These are phyloP conservation scores for Hyaena hyaena DNA, from an alignment of 2,113 vertebrate species.

Conservation along the genomic window DNA sequence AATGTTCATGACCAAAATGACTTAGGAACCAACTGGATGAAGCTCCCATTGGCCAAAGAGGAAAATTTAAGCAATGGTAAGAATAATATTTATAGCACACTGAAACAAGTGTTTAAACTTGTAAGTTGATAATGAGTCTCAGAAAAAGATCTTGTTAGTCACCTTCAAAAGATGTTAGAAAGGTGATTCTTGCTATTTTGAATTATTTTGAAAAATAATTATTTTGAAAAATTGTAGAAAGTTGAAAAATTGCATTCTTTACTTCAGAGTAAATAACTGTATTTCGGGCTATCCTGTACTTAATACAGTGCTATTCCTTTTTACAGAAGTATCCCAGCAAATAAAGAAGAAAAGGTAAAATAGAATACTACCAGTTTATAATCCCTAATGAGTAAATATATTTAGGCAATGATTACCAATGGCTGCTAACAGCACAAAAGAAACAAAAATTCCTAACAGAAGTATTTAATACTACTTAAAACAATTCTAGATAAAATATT, in stretches of 20 bases:
- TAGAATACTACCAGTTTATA: not conserved
- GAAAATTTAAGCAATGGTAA: not conserved
- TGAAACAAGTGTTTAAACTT: not conserved
- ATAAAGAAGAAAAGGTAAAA: not conserved
- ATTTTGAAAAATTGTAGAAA: not conserved
- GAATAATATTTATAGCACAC: not conserved
- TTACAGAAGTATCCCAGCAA: not conserved
- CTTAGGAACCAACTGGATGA: not conserved
- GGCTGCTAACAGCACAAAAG: not conserved
- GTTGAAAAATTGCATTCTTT: not conserved
- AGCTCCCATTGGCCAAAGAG: not conserved
- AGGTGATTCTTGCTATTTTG: not conserved
- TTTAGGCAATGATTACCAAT: not conserved
- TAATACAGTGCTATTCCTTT: not conserved
- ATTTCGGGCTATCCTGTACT: not conserved
- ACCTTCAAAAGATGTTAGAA: not conserved
- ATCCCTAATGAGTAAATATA: not conserved
- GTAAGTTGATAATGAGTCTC: not conserved
- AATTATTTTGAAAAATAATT: conserved; percentile 44
- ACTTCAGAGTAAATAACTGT: conserved; percentile 6
- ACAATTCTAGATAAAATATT: not conserved
- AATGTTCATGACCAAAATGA: not conserved
- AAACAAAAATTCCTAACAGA: not conserved
- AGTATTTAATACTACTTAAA: not conserved
- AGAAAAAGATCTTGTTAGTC: not conserved